phyloP scores from a whole-genome alignment of 2,113 vertebrate species.

The Colossoma macropomum region DNA sequence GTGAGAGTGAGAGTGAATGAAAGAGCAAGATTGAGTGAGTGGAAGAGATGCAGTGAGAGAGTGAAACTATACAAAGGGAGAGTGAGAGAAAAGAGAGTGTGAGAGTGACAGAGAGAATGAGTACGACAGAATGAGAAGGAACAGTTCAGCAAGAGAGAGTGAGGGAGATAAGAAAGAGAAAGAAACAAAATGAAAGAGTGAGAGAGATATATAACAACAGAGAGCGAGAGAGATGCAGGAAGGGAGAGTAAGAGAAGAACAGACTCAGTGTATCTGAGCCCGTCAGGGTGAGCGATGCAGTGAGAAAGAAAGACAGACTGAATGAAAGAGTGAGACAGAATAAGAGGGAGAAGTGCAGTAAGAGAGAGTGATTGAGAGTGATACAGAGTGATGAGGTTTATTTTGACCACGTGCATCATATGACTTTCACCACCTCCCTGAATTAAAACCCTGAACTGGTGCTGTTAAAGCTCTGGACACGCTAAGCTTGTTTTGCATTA shows the following conservation, averaged over 20 bases:
- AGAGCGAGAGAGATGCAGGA: no score
- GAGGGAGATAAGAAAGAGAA: not conserved
- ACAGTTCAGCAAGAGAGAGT: no score
- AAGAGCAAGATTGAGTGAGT: no score
- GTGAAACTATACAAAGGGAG: not conserved
- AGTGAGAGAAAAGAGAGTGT: not conserved
- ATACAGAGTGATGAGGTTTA: not conserved
- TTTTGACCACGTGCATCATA: not conserved
- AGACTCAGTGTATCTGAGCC: no score
- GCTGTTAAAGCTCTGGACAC: not conserved
- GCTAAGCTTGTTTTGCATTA: not conserved
- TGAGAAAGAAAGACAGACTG: not conserved
- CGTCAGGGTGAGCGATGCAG: not conserved
- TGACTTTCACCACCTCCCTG: not conserved
- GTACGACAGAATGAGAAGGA: no score
- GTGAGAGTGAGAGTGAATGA: no score
- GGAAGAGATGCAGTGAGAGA: not conserved
- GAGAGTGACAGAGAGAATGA: no score
- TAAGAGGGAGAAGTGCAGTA: not conserved
- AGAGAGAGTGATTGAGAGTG: not conserved
- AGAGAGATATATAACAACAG: not conserved
- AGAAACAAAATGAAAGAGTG: not conserved
- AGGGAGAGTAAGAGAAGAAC: not conserved
- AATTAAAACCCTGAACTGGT: not conserved
- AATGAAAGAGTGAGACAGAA: conserved; percentile 6